Base-by-base conservation (phyloP, 2,888 invertebrate genomes). In the Hirtodrosophila histrioides region DNA sequence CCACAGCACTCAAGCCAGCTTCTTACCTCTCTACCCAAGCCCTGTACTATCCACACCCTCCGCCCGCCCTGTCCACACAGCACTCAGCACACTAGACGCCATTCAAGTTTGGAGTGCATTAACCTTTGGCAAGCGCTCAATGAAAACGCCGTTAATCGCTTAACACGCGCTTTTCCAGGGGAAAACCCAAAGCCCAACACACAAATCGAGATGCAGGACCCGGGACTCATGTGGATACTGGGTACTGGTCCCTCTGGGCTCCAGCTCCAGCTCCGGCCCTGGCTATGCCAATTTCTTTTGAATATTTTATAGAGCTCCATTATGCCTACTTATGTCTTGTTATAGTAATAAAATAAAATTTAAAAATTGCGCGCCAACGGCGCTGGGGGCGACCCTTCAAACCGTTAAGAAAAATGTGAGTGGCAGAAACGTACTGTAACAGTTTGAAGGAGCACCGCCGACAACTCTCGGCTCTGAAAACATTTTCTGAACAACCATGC, bases 321-420 rank as follows among this genome's bases (percentile, higher is more conserved):
- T 89, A 89, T 85, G 89, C 80, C 89, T 89, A 89, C 89, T 89
- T 89, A 89, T 88, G 83, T 83, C 83, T 89, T 88, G 89, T 89
- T 88, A 88, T 87, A 88, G 89, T 86, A 89, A 89, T 89, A 86
- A 89, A 89, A 89, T 88, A 83, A 87, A 89, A 89, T 83, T 87
- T 87, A 70, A 83, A 78, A 88, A 86, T 75, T 73, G 46, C 40
- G 29, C 41, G 61, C 69, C 68, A 45, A 43, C 35, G 53, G 64
- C 48, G 55, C 39, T 27, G 43, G 50, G 23, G 45, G 73, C 10
- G 27, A 55, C 67, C 33, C 69, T 58, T 43, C 51, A 75, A 78
- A 65, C 69, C 72, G 86, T 86, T 83, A 79, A 66, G 79, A 68
- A 76, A 86, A 75, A 69, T 83, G 63, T 72, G 61, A 75, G 63